Evolutionary conservation across 1,140 invertebrate species (phyloP).

Genomic region (Drosophila chauvacae): DNA sequence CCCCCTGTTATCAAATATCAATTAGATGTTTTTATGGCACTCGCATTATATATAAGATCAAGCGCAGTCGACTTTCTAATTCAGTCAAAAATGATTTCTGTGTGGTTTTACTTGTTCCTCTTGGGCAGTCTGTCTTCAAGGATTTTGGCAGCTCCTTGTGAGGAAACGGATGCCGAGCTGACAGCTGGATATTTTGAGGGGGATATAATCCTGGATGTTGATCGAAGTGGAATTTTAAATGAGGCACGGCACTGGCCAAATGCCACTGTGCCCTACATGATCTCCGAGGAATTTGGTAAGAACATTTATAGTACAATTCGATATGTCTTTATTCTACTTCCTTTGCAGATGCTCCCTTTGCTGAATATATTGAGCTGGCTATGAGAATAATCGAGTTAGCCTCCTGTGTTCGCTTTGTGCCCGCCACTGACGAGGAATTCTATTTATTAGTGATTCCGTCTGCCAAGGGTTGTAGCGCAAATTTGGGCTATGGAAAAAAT

Average conservation of each 20-base stretch:
- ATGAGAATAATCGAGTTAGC: conserved; percentile 79
- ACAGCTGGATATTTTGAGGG: conserved; percentile 59
- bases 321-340: neutral
- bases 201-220: conserved; percentile 54
- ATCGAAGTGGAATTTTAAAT: conserved; percentile 32
- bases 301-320: neutral
- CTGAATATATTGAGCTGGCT: conserved; percentile 47
- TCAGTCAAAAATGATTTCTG: too few species aligned
- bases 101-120: too few species aligned
- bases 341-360: conserved; percentile 11
- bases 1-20: neutral
- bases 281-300: conserved; percentile 66
- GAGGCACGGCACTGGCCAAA: conserved; percentile 53
- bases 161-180: conserved; percentile 12
- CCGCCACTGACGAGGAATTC: conserved; percentile 33
- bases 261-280: conserved; percentile 83
- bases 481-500: conserved; percentile 85
- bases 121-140: too few species aligned
- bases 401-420: conserved; percentile 66
- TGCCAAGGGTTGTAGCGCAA: conserved; percentile 84
- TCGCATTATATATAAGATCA: too few species aligned
- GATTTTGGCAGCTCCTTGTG: too few species aligned
- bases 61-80: too few species aligned
- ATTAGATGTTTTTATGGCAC: neutral
- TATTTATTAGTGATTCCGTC: conserved; percentile 27